Evolutionary conservation across 2,888 invertebrate genomes (phyloP).

Genomic region (Erannis defoliaria): DNA sequence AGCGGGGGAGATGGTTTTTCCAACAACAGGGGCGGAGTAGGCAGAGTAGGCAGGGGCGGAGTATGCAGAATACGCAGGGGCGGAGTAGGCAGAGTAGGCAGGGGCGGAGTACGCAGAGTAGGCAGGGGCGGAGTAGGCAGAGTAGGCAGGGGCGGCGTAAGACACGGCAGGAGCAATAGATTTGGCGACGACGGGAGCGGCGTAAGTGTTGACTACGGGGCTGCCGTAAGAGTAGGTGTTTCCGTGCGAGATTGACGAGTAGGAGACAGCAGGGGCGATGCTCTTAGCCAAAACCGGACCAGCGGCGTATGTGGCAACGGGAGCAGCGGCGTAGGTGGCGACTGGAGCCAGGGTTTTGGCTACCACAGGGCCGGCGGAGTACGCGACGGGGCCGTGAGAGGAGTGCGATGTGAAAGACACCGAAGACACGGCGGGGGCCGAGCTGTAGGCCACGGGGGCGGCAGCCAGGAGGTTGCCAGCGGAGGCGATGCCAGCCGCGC

Average conservation of each 20-base stretch:
- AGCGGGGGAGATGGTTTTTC: slow-evolving; percentile 63
- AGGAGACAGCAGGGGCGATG: slow-evolving; percentile 68
- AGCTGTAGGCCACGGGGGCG: slow-evolving; percentile 67
- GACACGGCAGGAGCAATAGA: slow-evolving; percentile 64
- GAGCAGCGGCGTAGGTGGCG: slow-evolving; percentile 55
- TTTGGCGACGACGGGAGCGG: slow-evolving; percentile 58
- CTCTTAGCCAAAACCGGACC: slow-evolving; percentile 57
- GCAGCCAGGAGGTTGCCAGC: slow-evolving; percentile 85
- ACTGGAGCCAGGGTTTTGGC: slow-evolving; percentile 58
- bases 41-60: slow-evolving; percentile 56
- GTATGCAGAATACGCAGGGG: slow-evolving; percentile 61
- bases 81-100: slow-evolving; percentile 62
- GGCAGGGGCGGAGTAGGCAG: slow-evolving; percentile 69
- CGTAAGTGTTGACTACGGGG: slow-evolving; percentile 50
- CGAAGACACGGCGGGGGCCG: slow-evolving; percentile 66
- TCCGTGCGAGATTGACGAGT: slow-evolving; percentile 47
- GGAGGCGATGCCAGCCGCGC: slow-evolving; percentile 87
- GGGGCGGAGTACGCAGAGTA: slow-evolving; percentile 56
- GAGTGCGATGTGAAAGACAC: slow-evolving; percentile 71
- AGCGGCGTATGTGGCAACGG: slow-evolving; percentile 57
- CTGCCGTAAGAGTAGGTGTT: slow-evolving; percentile 35
- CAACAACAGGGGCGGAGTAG: slow-evolving; percentile 67
- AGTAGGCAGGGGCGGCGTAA: slow-evolving; percentile 66
- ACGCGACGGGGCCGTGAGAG: slow-evolving; percentile 72
- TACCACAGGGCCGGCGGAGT: slow-evolving; percentile 83